Percentiles rank a stretch among this genome's conserved stretches.
Evolutionary conservation across 2,113 vertebrate species (phyloP).

Genomic region (Saguinus imperator): DNA sequence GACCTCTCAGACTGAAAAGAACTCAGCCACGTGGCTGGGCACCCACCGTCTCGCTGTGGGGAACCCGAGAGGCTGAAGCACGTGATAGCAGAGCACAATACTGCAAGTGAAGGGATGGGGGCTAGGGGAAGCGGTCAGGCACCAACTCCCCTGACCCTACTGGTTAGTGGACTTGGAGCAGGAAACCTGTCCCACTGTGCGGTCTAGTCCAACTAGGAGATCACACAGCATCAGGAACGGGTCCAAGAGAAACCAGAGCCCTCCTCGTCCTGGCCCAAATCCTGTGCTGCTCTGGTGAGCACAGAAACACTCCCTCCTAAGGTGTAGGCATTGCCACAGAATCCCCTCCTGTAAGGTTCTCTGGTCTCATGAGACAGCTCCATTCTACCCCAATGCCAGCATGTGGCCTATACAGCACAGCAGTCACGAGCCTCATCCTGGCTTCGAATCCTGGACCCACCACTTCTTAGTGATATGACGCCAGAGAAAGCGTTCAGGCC

Average conservation of each 20-base stretch:
- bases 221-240: background rate
- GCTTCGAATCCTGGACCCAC: background rate
- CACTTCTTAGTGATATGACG: rapidly evolving
- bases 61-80: background rate
- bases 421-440: background rate
- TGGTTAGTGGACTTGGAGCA: too few relatives aligned
- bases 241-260: background rate
- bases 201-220: background rate
- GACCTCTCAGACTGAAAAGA: constrained; percentile 42
- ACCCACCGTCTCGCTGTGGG: background rate
- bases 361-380: background rate
- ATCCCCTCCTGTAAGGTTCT: background rate
- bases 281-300: background rate
- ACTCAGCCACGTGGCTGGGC: background rate
- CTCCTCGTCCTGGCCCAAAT: background rate
- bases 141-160: too few relatives aligned
- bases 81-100: rapidly evolving
- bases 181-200: background rate
- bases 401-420: background rate
- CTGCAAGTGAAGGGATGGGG: rapidly evolving
- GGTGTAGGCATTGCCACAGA: background rate
- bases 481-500: background rate
- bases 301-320: background rate
- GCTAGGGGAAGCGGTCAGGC: rapidly evolving
- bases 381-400: rapidly evolving